Conservation (phyloP, 2,113 vertebrate genomes). For the Oreochromis tanganicae region DNA sequence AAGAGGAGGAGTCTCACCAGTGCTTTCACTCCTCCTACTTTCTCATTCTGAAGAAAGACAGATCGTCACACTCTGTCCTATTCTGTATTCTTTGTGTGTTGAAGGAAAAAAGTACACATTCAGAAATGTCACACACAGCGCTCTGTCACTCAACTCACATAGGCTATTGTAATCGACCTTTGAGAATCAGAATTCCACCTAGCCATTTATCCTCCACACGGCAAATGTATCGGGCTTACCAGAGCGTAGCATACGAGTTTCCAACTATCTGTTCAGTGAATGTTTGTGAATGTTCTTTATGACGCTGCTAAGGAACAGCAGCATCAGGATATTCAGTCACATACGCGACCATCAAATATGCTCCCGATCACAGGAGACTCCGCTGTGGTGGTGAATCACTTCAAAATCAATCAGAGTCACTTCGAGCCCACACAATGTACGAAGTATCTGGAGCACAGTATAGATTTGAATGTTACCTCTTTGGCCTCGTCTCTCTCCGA, state of each 20-base stretch:
- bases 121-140: neutral
- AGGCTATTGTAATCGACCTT: neutral
- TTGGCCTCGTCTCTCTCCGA: slow-evolving; percentile 85
- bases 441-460: accelerated
- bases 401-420: neutral
- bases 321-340: neutral
- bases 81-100: neutral
- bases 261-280: too few species aligned
- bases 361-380: accelerated
- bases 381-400: neutral
- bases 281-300: too few species aligned
- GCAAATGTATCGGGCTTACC: too few species aligned
- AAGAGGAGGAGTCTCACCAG: neutral
- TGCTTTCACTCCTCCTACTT: neutral
- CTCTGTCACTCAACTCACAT: neutral
- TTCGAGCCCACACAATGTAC: neutral
- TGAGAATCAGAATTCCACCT: too few species aligned
- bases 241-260: too few species aligned
- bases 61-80: neutral
- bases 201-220: too few species aligned
- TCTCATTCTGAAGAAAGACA: neutral
- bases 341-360: accelerated
- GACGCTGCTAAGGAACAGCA: too few species aligned
- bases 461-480: slow-evolving; percentile 71
- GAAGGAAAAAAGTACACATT: neutral